A percentile compares a stretch with the other conserved stretches of the same genome.
Evolutionary conservation across 2,113 vertebrate genomes (phyloP).

Genomic region (Climacteris rufus): DNA sequence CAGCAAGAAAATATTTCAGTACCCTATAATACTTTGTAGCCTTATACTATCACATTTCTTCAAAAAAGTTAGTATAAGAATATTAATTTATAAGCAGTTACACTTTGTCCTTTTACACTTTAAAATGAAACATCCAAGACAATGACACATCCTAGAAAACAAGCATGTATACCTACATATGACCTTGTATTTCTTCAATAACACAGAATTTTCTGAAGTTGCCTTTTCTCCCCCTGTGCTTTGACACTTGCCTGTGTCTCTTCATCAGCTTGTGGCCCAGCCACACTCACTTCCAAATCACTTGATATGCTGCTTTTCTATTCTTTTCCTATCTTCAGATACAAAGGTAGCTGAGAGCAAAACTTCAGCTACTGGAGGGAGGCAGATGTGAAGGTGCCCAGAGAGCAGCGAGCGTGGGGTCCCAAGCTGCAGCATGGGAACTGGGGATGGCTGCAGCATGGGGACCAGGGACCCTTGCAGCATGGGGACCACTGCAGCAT

Average conservation of each 20-base stretch:
- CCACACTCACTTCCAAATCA: background rate
- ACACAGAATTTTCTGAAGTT: background rate
- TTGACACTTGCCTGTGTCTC: background rate
- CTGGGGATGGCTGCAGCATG: background rate
- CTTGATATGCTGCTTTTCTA: background rate
- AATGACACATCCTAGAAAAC: background rate
- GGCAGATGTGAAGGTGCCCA: rapidly evolving
- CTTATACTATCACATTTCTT: background rate
- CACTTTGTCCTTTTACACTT: background rate
- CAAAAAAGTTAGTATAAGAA: background rate
- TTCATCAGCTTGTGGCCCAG: background rate
- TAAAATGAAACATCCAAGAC: background rate
- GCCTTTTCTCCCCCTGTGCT: background rate
- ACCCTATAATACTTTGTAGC: background rate
- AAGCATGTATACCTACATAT: background rate
- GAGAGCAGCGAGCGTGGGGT: rapidly evolving
- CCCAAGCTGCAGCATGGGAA: background rate
- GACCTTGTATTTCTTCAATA: background rate
- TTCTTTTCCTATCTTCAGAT: background rate
- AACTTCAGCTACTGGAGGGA: background rate
- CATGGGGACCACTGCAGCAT: background rate
- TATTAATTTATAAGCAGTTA: background rate
- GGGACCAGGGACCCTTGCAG: background rate
- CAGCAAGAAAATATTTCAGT: background rate
- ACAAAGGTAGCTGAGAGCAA: rapidly evolving